Evolutionary conservation across 2,888 invertebrate species (phyloP).

Genomic region (Vesta saturnalis): DNA sequence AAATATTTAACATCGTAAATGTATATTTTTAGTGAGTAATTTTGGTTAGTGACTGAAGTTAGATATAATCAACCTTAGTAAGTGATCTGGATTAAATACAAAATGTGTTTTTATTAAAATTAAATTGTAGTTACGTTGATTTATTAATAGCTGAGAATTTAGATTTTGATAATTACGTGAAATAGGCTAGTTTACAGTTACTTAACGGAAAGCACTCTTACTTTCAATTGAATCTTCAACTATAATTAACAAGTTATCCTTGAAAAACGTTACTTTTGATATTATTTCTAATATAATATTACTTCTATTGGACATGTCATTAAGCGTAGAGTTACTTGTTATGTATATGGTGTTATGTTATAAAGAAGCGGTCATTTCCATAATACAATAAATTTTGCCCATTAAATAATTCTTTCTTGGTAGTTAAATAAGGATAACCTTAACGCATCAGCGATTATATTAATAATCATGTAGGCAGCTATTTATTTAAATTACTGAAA

Average conservation of each 20-base stretch:
- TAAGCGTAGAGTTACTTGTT: background rate
- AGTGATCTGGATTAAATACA: background rate
- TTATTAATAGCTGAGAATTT: background rate
- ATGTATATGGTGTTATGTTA: background rate
- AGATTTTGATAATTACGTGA: background rate
- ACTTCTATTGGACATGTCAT: background rate
- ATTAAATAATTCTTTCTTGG: no score
- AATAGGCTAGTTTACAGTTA: background rate
- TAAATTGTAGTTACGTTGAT: background rate
- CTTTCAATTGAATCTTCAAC: background rate
- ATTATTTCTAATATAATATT: background rate
- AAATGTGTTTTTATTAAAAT: background rate
- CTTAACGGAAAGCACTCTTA: conserved; percentile 6
- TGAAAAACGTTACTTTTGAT: background rate
- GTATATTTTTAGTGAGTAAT: background rate
- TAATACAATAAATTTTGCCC: background rate
- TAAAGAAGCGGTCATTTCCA: background rate
- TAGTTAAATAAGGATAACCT: no score
- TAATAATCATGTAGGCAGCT: no score
- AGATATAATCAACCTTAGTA: background rate
- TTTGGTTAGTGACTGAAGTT: background rate
- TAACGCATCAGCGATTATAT: no score
- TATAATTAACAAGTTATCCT: background rate
- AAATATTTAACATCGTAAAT: background rate
- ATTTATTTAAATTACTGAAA: no score